Base-by-base conservation (phyloP, 2,888 invertebrate species). In the Orthonevra nobilis region DNA sequence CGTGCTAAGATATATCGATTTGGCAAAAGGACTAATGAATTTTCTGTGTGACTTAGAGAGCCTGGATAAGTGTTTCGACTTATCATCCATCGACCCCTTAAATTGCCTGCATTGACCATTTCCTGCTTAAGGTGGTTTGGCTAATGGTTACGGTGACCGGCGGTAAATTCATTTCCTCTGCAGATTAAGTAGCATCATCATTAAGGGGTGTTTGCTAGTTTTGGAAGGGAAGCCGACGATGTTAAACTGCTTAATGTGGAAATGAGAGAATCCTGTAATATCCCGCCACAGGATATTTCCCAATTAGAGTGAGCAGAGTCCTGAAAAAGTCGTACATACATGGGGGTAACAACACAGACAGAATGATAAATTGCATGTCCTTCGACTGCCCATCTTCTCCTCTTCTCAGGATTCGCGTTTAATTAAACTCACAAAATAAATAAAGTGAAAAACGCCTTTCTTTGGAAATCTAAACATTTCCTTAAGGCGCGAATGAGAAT, bases 391-490 rank as follows among this genome's bases (percentile, higher is more conserved):
- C n/a, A 40, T 40, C 7, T 7, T 1, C 15, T 26, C n/a, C 19
- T 44, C 34, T n/a, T 40, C 48, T 12, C 50, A n/a, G n/a, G 10
- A 15, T 30, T 36, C 48, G 20, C 7, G 30, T 64, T 70, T 58
- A 64, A 70, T 70, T 70, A 66, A 44, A 60, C 14, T 38, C 40
- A 19, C 17, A 52, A 64, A 44, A 75, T 56, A 77, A 77, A 70
- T 52, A 68, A 68, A 61, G n/a, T n/a, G n/a, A n/a, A n/a, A n/a
- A 46, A 44, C 32, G 10, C n/a, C 17, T n/a, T 10, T n/a, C 3
- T 36, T 6, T 12, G 7, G 19, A 32, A 12, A 32, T 6, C 19
- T 9, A 30, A 48, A 23, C 10, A 19, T 23, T 20, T 28, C 10
- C 23, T 38, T 5, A 9, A 36, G 19, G 44, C 34, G 58, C 15